phyloP scores from a whole-genome alignment of 2,113 vertebrate genomes.

The Diglossa brunneiventris region DNA sequence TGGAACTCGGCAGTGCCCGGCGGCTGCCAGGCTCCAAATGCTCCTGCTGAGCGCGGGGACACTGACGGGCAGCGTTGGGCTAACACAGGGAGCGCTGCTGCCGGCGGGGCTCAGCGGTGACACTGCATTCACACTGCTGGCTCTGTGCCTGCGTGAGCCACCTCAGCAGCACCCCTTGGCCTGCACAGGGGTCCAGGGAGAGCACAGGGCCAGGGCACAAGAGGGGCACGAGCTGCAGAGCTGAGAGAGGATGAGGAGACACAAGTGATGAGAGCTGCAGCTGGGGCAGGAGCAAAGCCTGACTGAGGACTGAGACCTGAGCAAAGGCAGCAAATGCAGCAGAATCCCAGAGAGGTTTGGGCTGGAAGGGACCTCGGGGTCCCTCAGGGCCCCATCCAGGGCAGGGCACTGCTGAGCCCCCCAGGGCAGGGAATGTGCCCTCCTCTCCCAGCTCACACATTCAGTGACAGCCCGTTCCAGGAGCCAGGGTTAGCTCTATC shows the following conservation, averaged over 20 bases:
- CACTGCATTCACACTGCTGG: not conserved
- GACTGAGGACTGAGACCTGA: accelerated
- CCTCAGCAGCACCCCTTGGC: not conserved
- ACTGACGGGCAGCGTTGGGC: not conserved
- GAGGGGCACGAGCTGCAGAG: not conserved
- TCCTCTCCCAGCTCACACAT: not conserved
- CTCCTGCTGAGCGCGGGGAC: not conserved
- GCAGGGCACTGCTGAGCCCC: not conserved
- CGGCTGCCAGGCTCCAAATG: not conserved
- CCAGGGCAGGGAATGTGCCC: not conserved
- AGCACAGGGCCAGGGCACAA: too few species aligned
- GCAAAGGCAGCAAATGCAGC: accelerated
- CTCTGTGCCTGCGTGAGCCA: too few species aligned
- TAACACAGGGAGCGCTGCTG: not conserved
- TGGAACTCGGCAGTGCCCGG: not conserved
- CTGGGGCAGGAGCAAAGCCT: not conserved
- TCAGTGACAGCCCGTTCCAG: not conserved
- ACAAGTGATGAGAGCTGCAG: not conserved
- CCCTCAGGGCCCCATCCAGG: accelerated
- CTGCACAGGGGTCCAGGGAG: not conserved
- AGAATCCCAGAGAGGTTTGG: not conserved
- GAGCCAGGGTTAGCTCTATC: not conserved
- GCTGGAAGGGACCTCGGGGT: not conserved
- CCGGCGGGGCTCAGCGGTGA: not conserved
- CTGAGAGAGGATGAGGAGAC: accelerated